These are phyloP conservation scores for Villa cingulata DNA, from an alignment of 2,888 invertebrate genomes.

Conservation along the genomic window DNA sequence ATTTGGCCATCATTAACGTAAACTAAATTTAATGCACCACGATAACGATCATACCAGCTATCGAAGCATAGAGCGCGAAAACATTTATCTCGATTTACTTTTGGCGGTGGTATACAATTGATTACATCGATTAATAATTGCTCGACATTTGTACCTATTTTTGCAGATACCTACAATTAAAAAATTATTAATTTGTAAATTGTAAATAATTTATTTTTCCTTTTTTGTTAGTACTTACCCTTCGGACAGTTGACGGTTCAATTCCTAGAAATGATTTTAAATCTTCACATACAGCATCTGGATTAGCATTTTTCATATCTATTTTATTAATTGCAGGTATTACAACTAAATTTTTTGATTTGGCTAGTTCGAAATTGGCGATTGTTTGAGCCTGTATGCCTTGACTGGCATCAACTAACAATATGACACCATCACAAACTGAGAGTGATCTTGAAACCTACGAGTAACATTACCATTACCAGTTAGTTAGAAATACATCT, in stretches of 20 bases:
- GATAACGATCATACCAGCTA: conserved; percentile 82
- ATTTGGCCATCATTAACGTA: conserved; percentile 66
- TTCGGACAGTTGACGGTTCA: conserved; percentile 53
- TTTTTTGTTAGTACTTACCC: conserved; percentile 46
- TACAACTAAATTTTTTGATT: conserved; percentile 62
- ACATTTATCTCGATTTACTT: conserved; percentile 42
- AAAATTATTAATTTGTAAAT: not conserved
- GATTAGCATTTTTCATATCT: conserved; percentile 81
- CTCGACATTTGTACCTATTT: conserved; percentile 72
- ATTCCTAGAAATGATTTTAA: conserved; percentile 71
- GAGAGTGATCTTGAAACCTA: conserved; percentile 72
- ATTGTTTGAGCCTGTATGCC: conserved; percentile 96
- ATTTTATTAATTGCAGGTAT: conserved; percentile 95
- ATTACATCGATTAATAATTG: conserved; percentile 66
- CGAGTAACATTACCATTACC: conserved; percentile 13
- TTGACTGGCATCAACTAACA: conserved; percentile 93
- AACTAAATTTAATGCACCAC: conserved; percentile 64
- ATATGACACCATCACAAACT: conserved; percentile 88
- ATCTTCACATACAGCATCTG: conserved; percentile 67
- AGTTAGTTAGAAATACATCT: no score
- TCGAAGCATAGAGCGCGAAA: conserved; percentile 82
- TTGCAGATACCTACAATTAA: conserved; percentile 62
- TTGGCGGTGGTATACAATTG: conserved; percentile 61
- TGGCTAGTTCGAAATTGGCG: conserved; percentile 88
- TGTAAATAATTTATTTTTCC: no score